A percentile compares a stretch with the other conserved stretches of the same genome.
phyloP scores from a whole-genome alignment of 1,140 invertebrate genomes.

The Drosophila tropicalis region DNA sequence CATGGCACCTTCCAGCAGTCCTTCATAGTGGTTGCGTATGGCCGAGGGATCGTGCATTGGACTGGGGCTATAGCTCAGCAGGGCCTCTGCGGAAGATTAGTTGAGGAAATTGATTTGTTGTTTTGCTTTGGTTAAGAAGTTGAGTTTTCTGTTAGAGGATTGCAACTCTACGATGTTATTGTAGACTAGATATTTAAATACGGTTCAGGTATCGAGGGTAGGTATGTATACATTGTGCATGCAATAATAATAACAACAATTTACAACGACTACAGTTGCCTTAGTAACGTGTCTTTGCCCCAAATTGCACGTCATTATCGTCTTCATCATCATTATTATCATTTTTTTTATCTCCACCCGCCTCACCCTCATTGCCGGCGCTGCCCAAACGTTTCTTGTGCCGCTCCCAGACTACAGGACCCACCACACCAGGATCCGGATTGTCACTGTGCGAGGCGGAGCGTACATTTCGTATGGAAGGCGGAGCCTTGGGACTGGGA shows the following conservation, averaged over 20 bases:
- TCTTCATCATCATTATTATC: constrained; percentile 40
- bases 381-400: constrained; percentile 84
- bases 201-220: constrained; percentile 29
- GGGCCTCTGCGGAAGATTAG: constrained; percentile 74
- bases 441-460: constrained; percentile 80
- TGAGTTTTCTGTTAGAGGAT: constrained; percentile 29
- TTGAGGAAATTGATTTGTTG: constrained; percentile 63
- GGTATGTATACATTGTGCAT: constrained; percentile 55
- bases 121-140: constrained; percentile 15
- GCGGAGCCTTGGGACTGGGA: constrained; percentile 74
- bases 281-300: constrained; percentile 69
- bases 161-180: constrained; percentile 43
- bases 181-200: constrained; percentile 5
- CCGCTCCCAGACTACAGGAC: constrained; percentile 91
- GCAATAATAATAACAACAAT: constrained; percentile 44
- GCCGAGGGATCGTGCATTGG: constrained; percentile 78
- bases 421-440: constrained; percentile 91
- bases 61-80: constrained; percentile 69
- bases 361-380: constrained; percentile 76
- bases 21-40: constrained; percentile 81
- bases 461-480: constrained; percentile 50
- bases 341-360: constrained; percentile 47
- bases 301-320: constrained; percentile 63
- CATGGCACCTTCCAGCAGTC: constrained; percentile 79
- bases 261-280: constrained; percentile 67